Evolutionary conservation across 1,140 invertebrate species (phyloP).

Genomic region (Cryptotermes secundus): DNA sequence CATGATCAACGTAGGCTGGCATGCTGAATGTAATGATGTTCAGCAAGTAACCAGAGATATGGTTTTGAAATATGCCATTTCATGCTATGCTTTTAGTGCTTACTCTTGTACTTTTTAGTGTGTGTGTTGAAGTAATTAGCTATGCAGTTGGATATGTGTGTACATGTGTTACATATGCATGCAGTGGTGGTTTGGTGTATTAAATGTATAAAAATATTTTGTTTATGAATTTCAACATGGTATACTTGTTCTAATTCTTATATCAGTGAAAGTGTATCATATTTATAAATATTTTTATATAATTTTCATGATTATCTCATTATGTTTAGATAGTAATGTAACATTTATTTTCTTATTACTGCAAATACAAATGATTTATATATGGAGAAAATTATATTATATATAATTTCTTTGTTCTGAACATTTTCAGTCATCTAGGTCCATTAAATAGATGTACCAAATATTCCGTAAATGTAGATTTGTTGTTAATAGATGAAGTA

Average conservation of each 20-base stretch:
- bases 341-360: not conserved
- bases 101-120: not conserved
- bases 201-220: no score
- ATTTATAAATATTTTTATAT: not conserved
- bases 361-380: not conserved
- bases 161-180: no score
- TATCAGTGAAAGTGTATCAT: not conserved
- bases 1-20: not conserved
- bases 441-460: not conserved
- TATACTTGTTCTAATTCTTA: no score
- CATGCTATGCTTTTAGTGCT: not conserved
- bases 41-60: not conserved
- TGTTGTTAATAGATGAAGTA: not conserved
- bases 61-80: not conserved
- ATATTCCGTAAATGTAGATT: not conserved
- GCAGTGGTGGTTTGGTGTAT: no score
- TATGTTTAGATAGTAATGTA: not conserved
- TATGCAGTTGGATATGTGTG: no score
- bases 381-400: no score
- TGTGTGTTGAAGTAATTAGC: not conserved
- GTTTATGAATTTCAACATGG: no score
- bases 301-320: not conserved
- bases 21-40: not conserved
- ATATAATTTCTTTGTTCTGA: not conserved
- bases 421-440: not conserved